These are phyloP conservation scores for Parascotia fuliginaria DNA, from an alignment of 2,888 invertebrate genomes.

Conservation along the genomic window DNA sequence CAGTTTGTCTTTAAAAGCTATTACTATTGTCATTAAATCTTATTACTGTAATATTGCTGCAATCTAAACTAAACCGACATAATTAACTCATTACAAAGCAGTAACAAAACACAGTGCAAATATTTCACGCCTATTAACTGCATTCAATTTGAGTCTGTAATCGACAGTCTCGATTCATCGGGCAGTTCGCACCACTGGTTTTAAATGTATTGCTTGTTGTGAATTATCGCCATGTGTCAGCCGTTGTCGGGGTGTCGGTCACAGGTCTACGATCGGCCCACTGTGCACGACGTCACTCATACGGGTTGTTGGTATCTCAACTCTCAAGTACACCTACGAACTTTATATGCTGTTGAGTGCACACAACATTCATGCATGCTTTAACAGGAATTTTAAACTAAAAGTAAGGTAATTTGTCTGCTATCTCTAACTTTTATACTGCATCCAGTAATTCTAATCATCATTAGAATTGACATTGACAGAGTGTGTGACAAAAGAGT, in stretches of 20 bases:
- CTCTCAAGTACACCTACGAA: conserved; percentile 32
- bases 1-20: no score
- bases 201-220: conserved; percentile 69
- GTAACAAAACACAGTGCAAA: conserved; percentile 45
- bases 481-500: no score
- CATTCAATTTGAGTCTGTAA: conserved; percentile 63
- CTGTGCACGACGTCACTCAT: conserved; percentile 47
- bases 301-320: conserved; percentile 35
- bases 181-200: conserved; percentile 62
- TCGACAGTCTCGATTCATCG: conserved; percentile 69
- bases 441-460: no score
- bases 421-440: no score
- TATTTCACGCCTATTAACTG: conserved; percentile 70
- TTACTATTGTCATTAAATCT: background rate
- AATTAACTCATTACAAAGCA: conserved; percentile 25
- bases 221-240: conserved; percentile 63
- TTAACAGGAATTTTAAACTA: no score
- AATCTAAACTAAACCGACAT: background rate
- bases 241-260: conserved; percentile 48
- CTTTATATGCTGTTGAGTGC: background rate
- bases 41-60: background rate
- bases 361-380: no score
- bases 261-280: conserved; percentile 51
- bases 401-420: no score
- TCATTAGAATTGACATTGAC: no score